Evolutionary conservation across 2,113 vertebrate species (phyloP), one percentile per base, ranked within the genome.

Genomic region (Meleagris gallopavo): DNA sequence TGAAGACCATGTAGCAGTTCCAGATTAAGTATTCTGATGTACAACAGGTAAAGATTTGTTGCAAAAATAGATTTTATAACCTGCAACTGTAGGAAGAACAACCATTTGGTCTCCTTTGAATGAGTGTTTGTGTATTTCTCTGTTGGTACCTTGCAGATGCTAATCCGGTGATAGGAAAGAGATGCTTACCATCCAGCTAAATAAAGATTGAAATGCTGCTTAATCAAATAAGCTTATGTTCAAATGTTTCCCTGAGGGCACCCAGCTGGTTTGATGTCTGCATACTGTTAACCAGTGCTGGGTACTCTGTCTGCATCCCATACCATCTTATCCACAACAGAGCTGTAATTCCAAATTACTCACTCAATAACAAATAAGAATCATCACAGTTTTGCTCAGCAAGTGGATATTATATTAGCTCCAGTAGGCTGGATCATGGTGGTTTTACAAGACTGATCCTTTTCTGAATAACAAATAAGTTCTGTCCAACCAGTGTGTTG

Each of bases 161-260:
- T 88, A 94, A 87, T 76, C 43, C 54, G 61, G 48, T 79, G 58
- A 85, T 75, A 94, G 87, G 43, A 90, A 90, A 91, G 66, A 79
- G 87, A 73, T 85, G 66, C 64, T 87, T 86, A n/a, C 54, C 13
- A 43, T 84, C 52, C 32, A 82, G 61, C 74, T 91, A 72, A 93
- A 88, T 62, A 88, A 96, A 95, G 71, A 75, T 10, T 55, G 66
- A 94, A 84, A 89, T 91, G 43, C 45, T 88, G 48, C 60, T 83
- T 94, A 73, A 89, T 93, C 71, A 89, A 93, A 85, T 76, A 72
- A 88, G 64, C 11, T 87, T 89, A 40, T 36, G 71, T 94, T 96
- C 61, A 82, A 34, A 57, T 79, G 29, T 87, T 94, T 85, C 74
- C 78, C 78, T 69, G 7, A 75, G 43, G 71, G 54, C 24, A 32